Base-by-base conservation (phyloP, 2,888 invertebrate genomes). In the Nomada hirtipes region DNA sequence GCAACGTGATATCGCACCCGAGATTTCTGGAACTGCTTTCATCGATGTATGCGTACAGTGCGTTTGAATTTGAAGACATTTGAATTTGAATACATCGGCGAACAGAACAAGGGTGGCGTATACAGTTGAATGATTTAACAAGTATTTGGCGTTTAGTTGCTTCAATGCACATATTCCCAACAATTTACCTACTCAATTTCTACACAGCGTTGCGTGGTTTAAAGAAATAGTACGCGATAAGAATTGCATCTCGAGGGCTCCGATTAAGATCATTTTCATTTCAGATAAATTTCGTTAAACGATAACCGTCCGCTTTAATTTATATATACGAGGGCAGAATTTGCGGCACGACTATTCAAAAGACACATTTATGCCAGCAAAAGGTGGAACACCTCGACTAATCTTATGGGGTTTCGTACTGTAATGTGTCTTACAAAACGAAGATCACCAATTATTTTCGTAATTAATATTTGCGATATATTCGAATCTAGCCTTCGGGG, bases 11-110 rank as follows among this genome's bases (percentile, higher is more conserved):
- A 55, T 18, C 23, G 23, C 42, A n/a, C 23, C 4, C 18, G 9
- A 20, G n/a, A 44, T 69, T 69, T 57, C 13, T 26, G n/a, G 23
- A 44, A 50, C 15, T n/a, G 70, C 47, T 68, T 68, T 69, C 42
- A 10, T 44, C 23, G 1, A 20, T 64, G 44, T 47, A 23, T 23
- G 11, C 2, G 36, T 36, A 0, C 0, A 7, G 7, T 7, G 26
- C 10, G 64, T 4, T 18, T 26, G 4, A 9, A 36, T 36, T 36
- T 36, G 36, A 36, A 7, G 36, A 36, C 9, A n/a, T n/a, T n/a
- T n/a, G n/a, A n/a, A n/a, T n/a, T n/a, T 36, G 36, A 9, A 36
- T 7, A 36, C 0, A 36, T 36, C 7, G 36, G 36, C 7, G 36
- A 36, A 36, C 4, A 36, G 36, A 36, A 7, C 36, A 4, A 29